A percentile compares a stretch with the other conserved stretches of the same genome.
Conservation (phyloP, 2,113 vertebrate genomes). For the Indicator indicator region DNA sequence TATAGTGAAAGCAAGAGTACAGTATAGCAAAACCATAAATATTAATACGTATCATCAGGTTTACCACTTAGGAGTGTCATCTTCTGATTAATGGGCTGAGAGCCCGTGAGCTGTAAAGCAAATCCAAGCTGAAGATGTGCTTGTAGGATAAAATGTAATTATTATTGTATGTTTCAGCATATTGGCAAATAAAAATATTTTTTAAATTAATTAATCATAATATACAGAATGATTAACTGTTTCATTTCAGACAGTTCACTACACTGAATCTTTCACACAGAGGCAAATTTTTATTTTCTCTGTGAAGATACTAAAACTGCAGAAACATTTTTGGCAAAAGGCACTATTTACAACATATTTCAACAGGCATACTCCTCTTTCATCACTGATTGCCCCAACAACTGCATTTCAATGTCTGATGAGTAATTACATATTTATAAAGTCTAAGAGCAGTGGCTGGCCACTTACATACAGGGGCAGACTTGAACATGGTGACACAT, state of each 20-base stretch:
- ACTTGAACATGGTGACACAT: background rate
- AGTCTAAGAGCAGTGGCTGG: background rate
- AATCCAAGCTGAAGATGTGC: background rate
- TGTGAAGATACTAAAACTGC: background rate
- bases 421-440: rapidly evolving
- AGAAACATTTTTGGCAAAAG: background rate
- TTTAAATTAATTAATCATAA: background rate
- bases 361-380: background rate
- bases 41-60: constrained; percentile 6
- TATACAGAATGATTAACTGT: background rate
- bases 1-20: background rate
- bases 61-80: constrained; percentile 26
- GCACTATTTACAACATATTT: background rate
- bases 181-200: background rate
- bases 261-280: background rate
- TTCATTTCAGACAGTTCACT: background rate
- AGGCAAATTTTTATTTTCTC: background rate
- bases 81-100: constrained; percentile 15
- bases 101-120: constrained; percentile 15
- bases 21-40: constrained; percentile 39
- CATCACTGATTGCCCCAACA: background rate
- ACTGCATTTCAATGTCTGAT: background rate
- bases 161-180: background rate
- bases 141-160: background rate
- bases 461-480: background rate